A percentile compares a stretch with the other conserved stretches of the same genome.
These are phyloP conservation scores for Drosophila formosana DNA, from an alignment of 2,888 invertebrate genomes.

Conservation along the genomic window DNA sequence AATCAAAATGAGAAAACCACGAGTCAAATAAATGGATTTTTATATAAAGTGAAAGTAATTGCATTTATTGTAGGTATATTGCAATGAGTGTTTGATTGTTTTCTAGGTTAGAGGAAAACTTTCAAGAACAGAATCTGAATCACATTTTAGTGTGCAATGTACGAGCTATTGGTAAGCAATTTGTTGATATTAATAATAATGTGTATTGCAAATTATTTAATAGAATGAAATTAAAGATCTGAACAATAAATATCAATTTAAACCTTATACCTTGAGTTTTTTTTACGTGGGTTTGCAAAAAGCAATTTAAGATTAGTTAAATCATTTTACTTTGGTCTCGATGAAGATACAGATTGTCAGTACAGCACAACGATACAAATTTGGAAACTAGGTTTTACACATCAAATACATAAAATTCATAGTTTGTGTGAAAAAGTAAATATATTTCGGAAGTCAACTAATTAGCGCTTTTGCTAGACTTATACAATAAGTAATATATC, in stretches of 20 bases:
- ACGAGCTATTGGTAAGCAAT: conserved; percentile 38
- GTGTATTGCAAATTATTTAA: conserved; percentile 61
- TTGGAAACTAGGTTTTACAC: too few species aligned
- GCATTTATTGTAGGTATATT: conserved; percentile 38
- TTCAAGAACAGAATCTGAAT: conserved; percentile 4
- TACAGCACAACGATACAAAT: too few species aligned
- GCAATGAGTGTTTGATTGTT: conserved; percentile 5
- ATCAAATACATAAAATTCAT: too few species aligned
- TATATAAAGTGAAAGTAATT: conserved; percentile 25
- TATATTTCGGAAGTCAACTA: too few species aligned
- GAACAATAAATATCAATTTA: conserved; percentile 75
- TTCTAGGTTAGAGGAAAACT: conserved; percentile 9
- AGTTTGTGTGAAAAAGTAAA: too few species aligned
- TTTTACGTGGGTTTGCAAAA: not conserved
- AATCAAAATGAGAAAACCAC: conserved; percentile 41
- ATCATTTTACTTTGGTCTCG: not conserved
- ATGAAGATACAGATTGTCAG: not conserved
- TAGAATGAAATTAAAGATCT: conserved; percentile 55
- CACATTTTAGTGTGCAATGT: not conserved
- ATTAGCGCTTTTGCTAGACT: too few species aligned
- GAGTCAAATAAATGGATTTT: conserved; percentile 15
- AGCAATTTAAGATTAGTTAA: not conserved
- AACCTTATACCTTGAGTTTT: conserved; percentile 37
- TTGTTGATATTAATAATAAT: conserved; percentile 45
- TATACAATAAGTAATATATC: not conserved